phyloP scores from a whole-genome alignment of 2,888 invertebrate species.

The Dermolepida albohirtum region DNA sequence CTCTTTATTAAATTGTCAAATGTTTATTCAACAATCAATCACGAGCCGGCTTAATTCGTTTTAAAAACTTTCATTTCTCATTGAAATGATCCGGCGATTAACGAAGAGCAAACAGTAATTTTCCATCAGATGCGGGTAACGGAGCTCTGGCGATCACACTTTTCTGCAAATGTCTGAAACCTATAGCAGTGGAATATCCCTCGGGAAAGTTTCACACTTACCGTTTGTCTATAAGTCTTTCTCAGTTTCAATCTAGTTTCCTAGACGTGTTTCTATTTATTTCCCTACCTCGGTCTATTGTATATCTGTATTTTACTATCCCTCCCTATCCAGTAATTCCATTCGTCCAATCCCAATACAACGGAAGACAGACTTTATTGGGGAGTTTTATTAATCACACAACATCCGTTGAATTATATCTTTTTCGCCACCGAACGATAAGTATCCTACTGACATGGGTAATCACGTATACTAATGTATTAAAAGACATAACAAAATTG shows the following conservation, averaged over 20 bases:
- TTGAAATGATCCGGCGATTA: conserved; percentile 10
- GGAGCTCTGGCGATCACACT: background rate
- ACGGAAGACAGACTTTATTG: conserved; percentile 26
- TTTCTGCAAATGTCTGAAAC: conserved; percentile 17
- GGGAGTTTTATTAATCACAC: conserved; percentile 25
- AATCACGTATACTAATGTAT: too few species aligned
- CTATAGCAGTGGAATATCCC: conserved; percentile 18
- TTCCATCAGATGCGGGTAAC: conserved; percentile 27
- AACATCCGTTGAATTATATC: conserved; percentile 22
- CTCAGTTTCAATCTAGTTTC: conserved; percentile 57
- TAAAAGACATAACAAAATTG: too few species aligned
- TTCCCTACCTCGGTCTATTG: conserved; percentile 46
- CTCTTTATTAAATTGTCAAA: background rate
- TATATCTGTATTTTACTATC: conserved; percentile 13
- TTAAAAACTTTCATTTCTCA: conserved; percentile 1
- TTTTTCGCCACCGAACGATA: background rate
- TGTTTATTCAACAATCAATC: conserved; percentile 11
- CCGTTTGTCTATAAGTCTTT: conserved; percentile 52
- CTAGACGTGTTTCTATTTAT: conserved; percentile 58
- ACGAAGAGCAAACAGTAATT: conserved; percentile 26
- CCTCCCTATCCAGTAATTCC: conserved; percentile 21
- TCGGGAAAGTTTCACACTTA: conserved; percentile 39
- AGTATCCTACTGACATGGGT: too few species aligned
- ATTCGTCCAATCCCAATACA: conserved; percentile 27
- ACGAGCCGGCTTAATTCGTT: background rate